Conservation (phyloP, 2,113 vertebrate species). For the Scomber scombrus region DNA sequence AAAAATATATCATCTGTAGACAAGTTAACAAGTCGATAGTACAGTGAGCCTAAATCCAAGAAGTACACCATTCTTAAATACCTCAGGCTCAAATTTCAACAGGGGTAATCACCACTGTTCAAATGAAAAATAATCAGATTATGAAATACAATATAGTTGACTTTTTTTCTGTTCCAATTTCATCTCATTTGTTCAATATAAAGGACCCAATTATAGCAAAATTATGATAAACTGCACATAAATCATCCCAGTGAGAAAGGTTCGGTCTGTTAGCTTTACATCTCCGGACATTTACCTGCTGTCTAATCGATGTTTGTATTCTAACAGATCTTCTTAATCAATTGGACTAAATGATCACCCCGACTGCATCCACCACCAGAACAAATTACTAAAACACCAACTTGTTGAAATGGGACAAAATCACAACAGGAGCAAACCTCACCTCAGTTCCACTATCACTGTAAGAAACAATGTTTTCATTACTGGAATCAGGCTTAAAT, state of each 20-base stretch:
- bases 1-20: conserved; percentile 37
- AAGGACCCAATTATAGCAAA: background rate
- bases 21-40: conserved; percentile 11
- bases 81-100: conserved; percentile 2
- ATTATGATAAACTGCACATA: background rate
- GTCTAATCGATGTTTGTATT: background rate
- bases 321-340: background rate
- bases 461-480: background rate
- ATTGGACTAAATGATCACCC: too few species aligned
- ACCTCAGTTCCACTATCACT: background rate
- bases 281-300: background rate
- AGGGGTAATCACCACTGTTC: conserved; percentile 39
- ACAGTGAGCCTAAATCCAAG: conserved; percentile 34
- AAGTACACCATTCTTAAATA: conserved; percentile 35
- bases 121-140: background rate
- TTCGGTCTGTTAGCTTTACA: background rate
- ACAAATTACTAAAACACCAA: background rate
- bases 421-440: background rate
- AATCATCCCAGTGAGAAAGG: background rate
- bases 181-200: background rate
- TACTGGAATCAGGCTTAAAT: background rate
- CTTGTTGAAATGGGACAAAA: background rate
- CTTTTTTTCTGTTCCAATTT: background rate
- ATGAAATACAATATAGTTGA: background rate
- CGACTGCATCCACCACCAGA: background rate